Conservation (phyloP, 2,888 invertebrate genomes). For the Podabrus alpinus region DNA sequence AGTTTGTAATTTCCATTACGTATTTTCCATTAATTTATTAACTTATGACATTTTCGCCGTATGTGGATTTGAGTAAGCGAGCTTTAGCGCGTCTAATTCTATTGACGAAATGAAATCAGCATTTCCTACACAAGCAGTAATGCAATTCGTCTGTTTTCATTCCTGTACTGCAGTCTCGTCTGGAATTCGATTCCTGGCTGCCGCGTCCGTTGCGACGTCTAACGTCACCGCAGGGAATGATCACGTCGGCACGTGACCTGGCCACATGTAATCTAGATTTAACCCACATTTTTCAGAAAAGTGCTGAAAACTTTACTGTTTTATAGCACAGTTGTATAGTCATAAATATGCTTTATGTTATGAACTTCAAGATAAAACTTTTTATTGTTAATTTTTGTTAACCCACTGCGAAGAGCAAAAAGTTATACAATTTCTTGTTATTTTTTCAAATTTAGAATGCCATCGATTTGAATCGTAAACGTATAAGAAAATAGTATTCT, state of each 20-base stretch:
- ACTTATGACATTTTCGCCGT: background rate
- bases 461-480: background rate
- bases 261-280: slow-evolving; percentile 36
- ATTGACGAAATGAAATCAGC: slow-evolving; percentile 20
- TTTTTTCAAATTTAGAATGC: background rate
- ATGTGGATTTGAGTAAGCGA: background rate
- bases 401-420: background rate
- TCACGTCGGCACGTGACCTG: slow-evolving; percentile 36
- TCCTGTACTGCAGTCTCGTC: slow-evolving; percentile 30
- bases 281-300: slow-evolving; percentile 29
- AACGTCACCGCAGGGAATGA: slow-evolving; percentile 37
- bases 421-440: background rate
- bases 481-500: background rate
- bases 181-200: slow-evolving; percentile 36
- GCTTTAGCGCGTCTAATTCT: slow-evolving; percentile 15
- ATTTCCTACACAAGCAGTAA: slow-evolving; percentile 28
- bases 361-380: slow-evolving; percentile 22
- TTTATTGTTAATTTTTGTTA: slow-evolving; percentile 18
- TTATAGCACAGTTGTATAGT: slow-evolving; percentile 31
- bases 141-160: slow-evolving; percentile 40
- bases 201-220: slow-evolving; percentile 35
- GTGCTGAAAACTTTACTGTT: slow-evolving; percentile 34
- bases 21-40: background rate
- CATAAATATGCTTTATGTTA: slow-evolving; percentile 30
- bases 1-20: background rate